Conservation (phyloP, 2,797 vertebrate species). For the Lacerta viridis region DNA sequence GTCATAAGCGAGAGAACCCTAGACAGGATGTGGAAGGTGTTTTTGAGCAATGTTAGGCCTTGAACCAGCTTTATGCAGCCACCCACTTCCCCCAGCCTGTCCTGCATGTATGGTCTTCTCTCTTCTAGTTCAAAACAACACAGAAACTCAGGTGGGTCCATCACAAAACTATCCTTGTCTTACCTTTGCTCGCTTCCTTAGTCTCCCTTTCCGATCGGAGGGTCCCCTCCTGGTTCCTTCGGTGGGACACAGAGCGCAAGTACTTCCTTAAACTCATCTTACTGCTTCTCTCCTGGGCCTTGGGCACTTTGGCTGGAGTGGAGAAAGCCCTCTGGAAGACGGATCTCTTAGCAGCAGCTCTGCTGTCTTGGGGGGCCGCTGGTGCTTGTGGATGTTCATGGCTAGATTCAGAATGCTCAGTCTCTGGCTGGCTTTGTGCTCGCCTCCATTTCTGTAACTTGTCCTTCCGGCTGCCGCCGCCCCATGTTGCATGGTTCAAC, state of each 20-base stretch:
- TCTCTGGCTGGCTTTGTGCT: conserved; percentile 76
- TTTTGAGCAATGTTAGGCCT: not conserved
- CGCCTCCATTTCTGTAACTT: conserved; percentile 89
- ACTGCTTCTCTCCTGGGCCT: conserved; percentile 56
- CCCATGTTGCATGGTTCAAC: conserved; percentile 49
- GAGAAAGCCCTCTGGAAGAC: conserved; percentile 90
- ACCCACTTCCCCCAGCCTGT: too few relatives aligned
- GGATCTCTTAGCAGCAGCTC: conserved; percentile 76
- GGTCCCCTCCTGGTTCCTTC: conserved; percentile 80
- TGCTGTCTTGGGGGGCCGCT: not conserved
- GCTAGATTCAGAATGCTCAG: not conserved
- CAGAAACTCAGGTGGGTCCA: not conserved
- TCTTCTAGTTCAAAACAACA: not conserved
- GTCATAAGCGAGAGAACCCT: not conserved
- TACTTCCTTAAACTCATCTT: conserved; percentile 83
- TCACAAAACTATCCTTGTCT: not conserved
- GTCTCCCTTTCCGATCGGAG: not conserved
- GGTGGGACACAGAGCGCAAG: conserved; percentile 84
- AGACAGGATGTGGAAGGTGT: not conserved
- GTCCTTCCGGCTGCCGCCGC: conserved; percentile 76
- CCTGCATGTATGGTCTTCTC: not conserved
- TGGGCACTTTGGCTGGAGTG: conserved; percentile 72
- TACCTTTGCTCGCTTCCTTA: conserved; percentile 14
- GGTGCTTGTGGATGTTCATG: not conserved
- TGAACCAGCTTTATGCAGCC: not conserved